Percentiles rank a stretch among this genome's conserved stretches.
phyloP scores from a whole-genome alignment of 2,113 vertebrate genomes.

The Nyctibius bracteatus region DNA sequence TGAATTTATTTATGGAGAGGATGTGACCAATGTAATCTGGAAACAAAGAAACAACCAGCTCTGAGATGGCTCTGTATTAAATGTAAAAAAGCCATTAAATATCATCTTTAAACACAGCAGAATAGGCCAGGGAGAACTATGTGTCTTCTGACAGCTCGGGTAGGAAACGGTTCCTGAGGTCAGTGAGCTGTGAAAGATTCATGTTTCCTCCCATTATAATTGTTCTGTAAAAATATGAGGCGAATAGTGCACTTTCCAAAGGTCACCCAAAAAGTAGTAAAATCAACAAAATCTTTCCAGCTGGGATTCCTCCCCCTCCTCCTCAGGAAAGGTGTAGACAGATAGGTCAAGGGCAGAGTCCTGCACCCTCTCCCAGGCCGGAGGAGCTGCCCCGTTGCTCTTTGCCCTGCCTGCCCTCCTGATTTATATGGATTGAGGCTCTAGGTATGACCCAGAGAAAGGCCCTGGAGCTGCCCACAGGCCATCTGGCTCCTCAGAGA shows the following conservation, averaged over 20 bases:
- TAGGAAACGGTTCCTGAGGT: background rate
- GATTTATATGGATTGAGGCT: too few relatives aligned
- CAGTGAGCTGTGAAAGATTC: conserved; percentile 51
- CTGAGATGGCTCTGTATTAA: background rate
- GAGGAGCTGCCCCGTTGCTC: background rate
- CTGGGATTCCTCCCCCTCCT: background rate
- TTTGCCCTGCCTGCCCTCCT: background rate
- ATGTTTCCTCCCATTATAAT: conserved; percentile 14
- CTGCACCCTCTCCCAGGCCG: background rate
- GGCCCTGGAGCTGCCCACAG: background rate
- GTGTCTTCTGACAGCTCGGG: conserved; percentile 28
- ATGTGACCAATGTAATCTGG: background rate
- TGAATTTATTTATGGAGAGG: background rate
- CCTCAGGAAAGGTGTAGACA: background rate
- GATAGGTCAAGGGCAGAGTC: background rate
- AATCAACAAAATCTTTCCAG: background rate
- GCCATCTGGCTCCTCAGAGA: too few relatives aligned
- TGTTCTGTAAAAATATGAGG: conserved; percentile 6
- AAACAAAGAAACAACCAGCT: background rate
- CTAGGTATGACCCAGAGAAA: background rate
- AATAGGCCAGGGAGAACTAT: background rate
- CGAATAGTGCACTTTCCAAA: background rate
- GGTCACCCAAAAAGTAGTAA: background rate
- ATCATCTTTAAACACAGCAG: background rate
- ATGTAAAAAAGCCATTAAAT: conserved; percentile 7